Conservation (phyloP, 2,113 vertebrate species). For the Alectura lathami region DNA sequence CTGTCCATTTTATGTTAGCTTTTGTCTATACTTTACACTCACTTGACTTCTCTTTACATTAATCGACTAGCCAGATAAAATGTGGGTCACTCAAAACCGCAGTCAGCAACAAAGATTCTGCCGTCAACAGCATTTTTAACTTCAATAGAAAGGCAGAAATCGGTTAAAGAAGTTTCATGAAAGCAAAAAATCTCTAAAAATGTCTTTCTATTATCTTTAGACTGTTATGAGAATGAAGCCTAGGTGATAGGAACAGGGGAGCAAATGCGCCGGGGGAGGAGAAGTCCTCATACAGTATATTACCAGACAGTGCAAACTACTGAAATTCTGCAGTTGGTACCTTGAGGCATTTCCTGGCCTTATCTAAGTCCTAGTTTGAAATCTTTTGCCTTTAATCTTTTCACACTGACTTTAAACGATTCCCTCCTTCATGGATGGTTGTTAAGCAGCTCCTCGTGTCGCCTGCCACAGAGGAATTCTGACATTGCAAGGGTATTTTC, state of each 20-base stretch:
- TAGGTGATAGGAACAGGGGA: background rate
- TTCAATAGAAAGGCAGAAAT: background rate
- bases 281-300: background rate
- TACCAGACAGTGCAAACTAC: background rate
- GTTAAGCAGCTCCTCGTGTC: background rate
- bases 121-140: rapidly evolving
- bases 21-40: background rate
- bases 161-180: background rate
- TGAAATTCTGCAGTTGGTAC: background rate
- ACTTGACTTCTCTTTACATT: background rate
- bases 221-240: background rate
- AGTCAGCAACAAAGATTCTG: background rate
- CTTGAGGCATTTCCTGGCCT: conserved; percentile 9
- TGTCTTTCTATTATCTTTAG: conserved; percentile 1
- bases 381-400: conserved; percentile 37
- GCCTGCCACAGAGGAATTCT: conserved; percentile 1
- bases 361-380: conserved; percentile 31
- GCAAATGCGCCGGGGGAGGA: background rate
- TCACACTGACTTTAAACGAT: background rate
- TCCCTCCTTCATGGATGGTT: background rate
- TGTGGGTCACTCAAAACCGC: background rate
- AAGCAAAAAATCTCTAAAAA: background rate
- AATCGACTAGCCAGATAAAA: background rate
- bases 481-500: conserved; percentile 24
- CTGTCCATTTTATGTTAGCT: background rate